These are phyloP conservation scores for Oriolus oriolus DNA, from an alignment of 2,113 vertebrate species.

Conservation along the genomic window DNA sequence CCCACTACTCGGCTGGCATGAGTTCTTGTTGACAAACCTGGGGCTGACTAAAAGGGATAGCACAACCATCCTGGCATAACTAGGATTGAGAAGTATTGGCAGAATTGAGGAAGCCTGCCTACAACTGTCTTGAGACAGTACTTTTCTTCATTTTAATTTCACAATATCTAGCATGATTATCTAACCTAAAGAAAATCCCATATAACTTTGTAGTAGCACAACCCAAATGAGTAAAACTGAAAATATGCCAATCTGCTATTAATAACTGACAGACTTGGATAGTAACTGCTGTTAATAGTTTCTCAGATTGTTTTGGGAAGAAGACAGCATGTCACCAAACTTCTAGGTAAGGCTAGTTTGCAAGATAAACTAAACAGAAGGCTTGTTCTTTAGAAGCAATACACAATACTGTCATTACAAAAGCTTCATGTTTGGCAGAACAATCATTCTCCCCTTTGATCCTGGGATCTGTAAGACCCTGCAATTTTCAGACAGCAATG, in stretches of 20 bases:
- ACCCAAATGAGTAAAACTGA: not conserved
- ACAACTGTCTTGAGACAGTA: not conserved
- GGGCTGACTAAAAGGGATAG: not conserved
- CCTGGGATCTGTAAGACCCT: conserved; percentile 49
- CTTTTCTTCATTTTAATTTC: not conserved
- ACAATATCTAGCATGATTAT: not conserved
- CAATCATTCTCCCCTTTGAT: conserved; percentile 32
- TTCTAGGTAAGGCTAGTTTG: conserved; percentile 31
- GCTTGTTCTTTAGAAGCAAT: conserved; percentile 22
- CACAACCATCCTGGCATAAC: not conserved
- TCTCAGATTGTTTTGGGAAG: conserved; percentile 18
- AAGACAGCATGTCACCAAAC: conserved; percentile 13
- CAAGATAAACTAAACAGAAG: conserved; percentile 10
- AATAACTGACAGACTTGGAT: conserved; percentile 1
- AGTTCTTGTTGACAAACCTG: not conserved
- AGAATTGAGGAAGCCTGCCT: not conserved
- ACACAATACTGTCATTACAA: conserved; percentile 21
- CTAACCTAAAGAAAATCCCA: conserved; percentile 31
- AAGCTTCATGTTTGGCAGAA: conserved; percentile 46
- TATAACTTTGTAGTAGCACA: not conserved
- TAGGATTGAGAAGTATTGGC: not conserved
- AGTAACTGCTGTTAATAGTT: not conserved
- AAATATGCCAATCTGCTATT: conserved; percentile 8
- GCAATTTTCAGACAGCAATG: conserved; percentile 56
- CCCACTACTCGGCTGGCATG: not conserved